Conservation (phyloP, 2,888 invertebrate species). For the Baccha elongata region DNA sequence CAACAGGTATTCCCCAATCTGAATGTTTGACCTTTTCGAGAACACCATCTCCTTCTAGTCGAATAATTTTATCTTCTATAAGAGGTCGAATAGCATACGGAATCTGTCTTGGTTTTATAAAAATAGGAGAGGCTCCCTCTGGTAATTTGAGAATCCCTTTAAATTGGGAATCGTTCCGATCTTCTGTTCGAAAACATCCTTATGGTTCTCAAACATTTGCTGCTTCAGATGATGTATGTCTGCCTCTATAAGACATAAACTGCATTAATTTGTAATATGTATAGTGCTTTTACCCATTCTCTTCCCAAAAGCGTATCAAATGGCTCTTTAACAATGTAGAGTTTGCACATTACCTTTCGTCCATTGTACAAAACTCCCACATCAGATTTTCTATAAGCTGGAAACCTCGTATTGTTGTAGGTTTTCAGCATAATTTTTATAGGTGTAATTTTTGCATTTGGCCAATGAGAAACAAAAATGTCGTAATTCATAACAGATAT, state of each 20-base stretch:
- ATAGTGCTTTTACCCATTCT: slow-evolving; percentile 3
- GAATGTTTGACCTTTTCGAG: neutral
- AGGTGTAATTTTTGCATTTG: neutral
- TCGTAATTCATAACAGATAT: neutral
- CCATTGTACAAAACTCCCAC: slow-evolving; percentile 2
- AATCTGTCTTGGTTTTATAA: slow-evolving; percentile 23
- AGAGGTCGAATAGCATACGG: slow-evolving; percentile 30
- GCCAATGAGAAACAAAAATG: neutral
- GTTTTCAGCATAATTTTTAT: no score
- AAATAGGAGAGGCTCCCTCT: slow-evolving; percentile 22
- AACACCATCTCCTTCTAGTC: no score
- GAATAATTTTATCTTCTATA: slow-evolving; percentile 36
- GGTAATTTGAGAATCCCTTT: no score
- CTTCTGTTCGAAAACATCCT: slow-evolving; percentile 43
- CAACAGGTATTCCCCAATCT: neutral
- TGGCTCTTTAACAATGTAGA: slow-evolving; percentile 1
- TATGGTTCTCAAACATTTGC: slow-evolving; percentile 22
- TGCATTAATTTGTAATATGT: slow-evolving; percentile 9
- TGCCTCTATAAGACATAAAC: slow-evolving; percentile 2
- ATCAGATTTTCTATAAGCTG: slow-evolving; percentile 2
- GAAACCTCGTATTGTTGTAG: no score
- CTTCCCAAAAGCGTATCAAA: neutral
- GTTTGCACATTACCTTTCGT: no score
- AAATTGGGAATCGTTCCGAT: slow-evolving; percentile 41
- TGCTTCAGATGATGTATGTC: slow-evolving; percentile 18